phyloP scores from a whole-genome alignment of 2,888 invertebrate genomes.

The Keiferia lycopersicella region DNA sequence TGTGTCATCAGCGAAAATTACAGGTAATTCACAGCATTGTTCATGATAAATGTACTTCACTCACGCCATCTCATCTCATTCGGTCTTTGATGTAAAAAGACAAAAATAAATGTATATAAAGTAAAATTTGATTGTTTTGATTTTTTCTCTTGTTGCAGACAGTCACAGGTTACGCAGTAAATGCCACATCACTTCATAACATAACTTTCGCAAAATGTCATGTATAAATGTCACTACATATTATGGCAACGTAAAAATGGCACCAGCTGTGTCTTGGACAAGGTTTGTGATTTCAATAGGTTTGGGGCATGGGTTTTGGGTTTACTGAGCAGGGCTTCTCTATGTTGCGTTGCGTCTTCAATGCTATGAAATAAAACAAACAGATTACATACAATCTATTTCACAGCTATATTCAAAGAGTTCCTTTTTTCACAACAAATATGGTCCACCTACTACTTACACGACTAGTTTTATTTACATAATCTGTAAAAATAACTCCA shows the following conservation, averaged over 20 bases:
- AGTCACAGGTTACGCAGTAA: too few species aligned
- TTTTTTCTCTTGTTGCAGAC: too few species aligned
- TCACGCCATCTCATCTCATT: constrained; percentile 46
- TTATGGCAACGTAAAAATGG: too few species aligned
- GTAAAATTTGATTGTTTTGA: not conserved
- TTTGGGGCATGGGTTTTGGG: too few species aligned
- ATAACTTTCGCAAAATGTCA: too few species aligned
- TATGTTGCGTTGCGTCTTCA: too few species aligned
- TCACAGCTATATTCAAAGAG: not conserved
- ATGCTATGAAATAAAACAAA: too few species aligned
- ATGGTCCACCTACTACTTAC: constrained; percentile 34
- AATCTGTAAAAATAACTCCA: constrained; percentile 28
- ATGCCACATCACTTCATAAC: too few species aligned
- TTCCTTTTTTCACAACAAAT: not conserved
- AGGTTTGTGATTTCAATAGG: too few species aligned
- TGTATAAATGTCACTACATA: too few species aligned
- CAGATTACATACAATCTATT: not conserved
- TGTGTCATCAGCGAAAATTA: constrained; percentile 21
- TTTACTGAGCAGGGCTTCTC: too few species aligned
- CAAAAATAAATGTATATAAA: constrained; percentile 61
- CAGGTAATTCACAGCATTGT: constrained; percentile 23
- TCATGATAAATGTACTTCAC: constrained; percentile 35
- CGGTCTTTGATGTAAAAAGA: constrained; percentile 54
- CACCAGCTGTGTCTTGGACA: too few species aligned
- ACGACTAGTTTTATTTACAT: constrained; percentile 32